A percentile compares a stretch with the other conserved stretches of the same genome.
phyloP scores from a whole-genome alignment of 2,888 invertebrate species.

The Cerceris rybyensis region DNA sequence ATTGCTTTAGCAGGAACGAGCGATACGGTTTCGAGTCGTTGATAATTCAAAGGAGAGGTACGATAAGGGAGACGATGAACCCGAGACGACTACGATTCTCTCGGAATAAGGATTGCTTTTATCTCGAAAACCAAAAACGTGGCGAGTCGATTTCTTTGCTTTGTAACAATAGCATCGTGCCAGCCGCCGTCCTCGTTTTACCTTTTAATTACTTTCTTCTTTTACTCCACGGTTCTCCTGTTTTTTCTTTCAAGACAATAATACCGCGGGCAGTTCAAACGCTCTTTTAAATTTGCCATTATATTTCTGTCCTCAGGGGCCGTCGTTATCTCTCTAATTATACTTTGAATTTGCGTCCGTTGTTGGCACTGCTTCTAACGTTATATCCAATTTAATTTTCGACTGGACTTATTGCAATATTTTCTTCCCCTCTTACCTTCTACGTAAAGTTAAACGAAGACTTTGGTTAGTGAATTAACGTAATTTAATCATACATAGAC shows the following conservation, averaged over 20 bases:
- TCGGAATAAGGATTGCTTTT: not conserved
- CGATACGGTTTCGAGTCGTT: constrained; percentile 11
- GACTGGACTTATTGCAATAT: too few relatives aligned
- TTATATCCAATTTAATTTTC: too few relatives aligned
- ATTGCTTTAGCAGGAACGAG: constrained; percentile 4
- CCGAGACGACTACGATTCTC: not conserved
- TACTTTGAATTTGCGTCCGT: not conserved
- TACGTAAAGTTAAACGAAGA: too few relatives aligned
- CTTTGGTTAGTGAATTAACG: too few relatives aligned
- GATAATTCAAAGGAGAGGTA: not conserved
- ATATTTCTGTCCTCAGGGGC: not conserved
- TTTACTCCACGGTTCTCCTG: not conserved
- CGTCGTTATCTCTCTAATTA: not conserved
- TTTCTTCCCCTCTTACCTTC: too few relatives aligned
- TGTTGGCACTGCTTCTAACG: not conserved
- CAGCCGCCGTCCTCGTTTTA: not conserved
- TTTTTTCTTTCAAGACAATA: not conserved
- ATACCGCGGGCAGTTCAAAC: not conserved
- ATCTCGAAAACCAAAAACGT: not conserved
- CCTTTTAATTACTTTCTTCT: constrained; percentile 8
- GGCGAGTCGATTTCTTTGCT: constrained; percentile 7
- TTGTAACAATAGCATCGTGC: constrained; percentile 3
- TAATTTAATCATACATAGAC: too few relatives aligned
- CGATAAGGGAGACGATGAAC: constrained; percentile 9
- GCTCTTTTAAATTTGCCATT: constrained; percentile 5